Percentiles rank a stretch among this genome's conserved stretches.
Conservation (phyloP, 2,888 invertebrate genomes). For the Pecten maximus region DNA sequence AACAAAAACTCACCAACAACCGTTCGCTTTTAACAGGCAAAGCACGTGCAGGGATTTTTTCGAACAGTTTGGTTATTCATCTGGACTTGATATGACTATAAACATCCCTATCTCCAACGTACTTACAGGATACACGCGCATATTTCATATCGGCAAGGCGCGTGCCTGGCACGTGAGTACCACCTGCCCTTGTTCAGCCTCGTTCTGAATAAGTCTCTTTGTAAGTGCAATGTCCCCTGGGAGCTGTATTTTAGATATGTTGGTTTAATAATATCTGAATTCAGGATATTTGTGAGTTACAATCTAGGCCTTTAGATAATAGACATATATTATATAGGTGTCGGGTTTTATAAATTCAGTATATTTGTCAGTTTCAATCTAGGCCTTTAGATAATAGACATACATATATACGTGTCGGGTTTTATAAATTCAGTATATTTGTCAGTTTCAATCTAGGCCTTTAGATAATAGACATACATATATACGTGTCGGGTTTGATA, state of each 20-base stretch:
- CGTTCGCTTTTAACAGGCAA: slow-evolving; percentile 19
- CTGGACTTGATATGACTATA: slow-evolving; percentile 2
- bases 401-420: too few species aligned
- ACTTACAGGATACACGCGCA: slow-evolving; percentile 26
- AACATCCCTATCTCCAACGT: background rate
- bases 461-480: too few species aligned
- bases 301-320: too few species aligned
- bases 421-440: too few species aligned
- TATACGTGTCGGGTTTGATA: too few species aligned
- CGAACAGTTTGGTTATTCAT: slow-evolving; percentile 8
- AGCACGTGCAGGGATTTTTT: background rate
- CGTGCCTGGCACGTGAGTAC: slow-evolving; percentile 36
- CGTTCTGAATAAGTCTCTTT: slow-evolving; percentile 5
- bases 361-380: too few species aligned
- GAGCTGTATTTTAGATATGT: background rate
- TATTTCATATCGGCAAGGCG: slow-evolving; percentile 22
- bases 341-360: too few species aligned
- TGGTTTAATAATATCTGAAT: too few species aligned
- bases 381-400: too few species aligned
- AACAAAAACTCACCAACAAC: background rate
- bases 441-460: too few species aligned
- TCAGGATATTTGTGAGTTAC: too few species aligned
- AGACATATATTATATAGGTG: too few species aligned
- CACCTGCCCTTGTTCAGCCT: slow-evolving; percentile 38
- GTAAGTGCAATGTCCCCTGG: background rate